Evolutionary conservation across 2,888 invertebrate species (phyloP).

Genomic region (Platerodrilus igneus): DNA sequence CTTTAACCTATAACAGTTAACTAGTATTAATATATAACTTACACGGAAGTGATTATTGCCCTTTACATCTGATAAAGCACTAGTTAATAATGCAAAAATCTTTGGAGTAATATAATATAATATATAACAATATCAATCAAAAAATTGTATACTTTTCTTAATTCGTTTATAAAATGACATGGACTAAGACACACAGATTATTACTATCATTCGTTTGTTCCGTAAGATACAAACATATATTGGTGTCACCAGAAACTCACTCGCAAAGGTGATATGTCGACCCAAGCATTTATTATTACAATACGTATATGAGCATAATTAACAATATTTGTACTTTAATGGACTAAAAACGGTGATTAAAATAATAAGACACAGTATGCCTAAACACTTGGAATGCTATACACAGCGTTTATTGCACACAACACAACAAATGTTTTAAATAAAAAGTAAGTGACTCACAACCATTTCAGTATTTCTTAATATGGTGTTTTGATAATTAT

Average conservation of each 20-base stretch:
- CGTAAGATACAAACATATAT: constrained; percentile 36
- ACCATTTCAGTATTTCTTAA: constrained; percentile 38
- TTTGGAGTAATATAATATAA: no score
- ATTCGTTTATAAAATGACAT: constrained; percentile 51
- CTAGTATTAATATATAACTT: constrained; percentile 35
- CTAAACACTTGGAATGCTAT: constrained; percentile 38
- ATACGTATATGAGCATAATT: constrained; percentile 34
- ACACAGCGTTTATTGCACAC: constrained; percentile 12
- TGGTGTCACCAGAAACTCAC: constrained; percentile 37
- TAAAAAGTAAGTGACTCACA: constrained; percentile 41
- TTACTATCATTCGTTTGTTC: constrained; percentile 42
- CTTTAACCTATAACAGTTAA: constrained; percentile 43
- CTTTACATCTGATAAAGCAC: no score
- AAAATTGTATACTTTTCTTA: constrained; percentile 49
- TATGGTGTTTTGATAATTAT: constrained; percentile 43
- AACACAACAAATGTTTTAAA: constrained; percentile 22
- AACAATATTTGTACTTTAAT: constrained; percentile 81
- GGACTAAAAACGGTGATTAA: constrained; percentile 71
- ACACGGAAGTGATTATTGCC: constrained; percentile 20
- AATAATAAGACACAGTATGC: constrained; percentile 28
- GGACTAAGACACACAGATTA: constrained; percentile 51
- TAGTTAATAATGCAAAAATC: constrained; percentile 48
- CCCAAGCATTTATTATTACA: constrained; percentile 28
- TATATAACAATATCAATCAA: constrained; percentile 49
- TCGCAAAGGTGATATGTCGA: constrained; percentile 32